A percentile compares a stretch with the other conserved stretches of the same genome.
These are phyloP conservation scores for Pristionchus japonicus DNA, from an alignment of 2,888 invertebrate genomes.

Conservation along the genomic window DNA sequence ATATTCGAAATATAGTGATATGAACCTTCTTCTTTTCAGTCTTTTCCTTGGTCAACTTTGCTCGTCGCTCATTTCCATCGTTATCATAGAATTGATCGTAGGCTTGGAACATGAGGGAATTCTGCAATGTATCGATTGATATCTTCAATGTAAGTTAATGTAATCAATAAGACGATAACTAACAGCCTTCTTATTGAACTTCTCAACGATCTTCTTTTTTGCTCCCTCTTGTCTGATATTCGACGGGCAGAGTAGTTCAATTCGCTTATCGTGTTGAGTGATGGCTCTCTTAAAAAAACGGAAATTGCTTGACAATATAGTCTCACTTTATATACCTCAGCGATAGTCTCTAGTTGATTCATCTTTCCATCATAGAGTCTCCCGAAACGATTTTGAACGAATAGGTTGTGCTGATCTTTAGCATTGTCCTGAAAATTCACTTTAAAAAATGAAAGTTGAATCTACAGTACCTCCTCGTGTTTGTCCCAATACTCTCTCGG, in stretches of 20 bases:
- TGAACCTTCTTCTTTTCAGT: too few species aligned
- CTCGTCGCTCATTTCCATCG: background rate
- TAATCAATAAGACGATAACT: background rate
- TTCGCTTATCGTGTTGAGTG: background rate
- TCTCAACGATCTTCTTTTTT: background rate
- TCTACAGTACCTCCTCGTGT: background rate
- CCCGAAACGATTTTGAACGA: background rate
- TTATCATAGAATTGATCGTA: slow-evolving; percentile 14
- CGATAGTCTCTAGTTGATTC: background rate
- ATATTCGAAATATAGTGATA: too few species aligned
- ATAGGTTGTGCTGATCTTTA: background rate
- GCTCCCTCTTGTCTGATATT: background rate
- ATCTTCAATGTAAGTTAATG: background rate
- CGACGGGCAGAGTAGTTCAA: background rate
- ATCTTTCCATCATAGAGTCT: background rate
- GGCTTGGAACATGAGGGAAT: background rate
- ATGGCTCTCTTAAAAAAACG: background rate
- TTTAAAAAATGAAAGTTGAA: background rate
- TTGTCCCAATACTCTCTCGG: slow-evolving; percentile 10
- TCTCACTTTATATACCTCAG: background rate
- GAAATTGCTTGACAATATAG: background rate
- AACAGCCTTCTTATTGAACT: background rate
- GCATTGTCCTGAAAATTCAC: background rate
- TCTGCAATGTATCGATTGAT: background rate
- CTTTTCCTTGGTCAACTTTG: background rate